Conservation (phyloP, 2,797 vertebrate genomes). For the Silurus lanzhouensis region DNA sequence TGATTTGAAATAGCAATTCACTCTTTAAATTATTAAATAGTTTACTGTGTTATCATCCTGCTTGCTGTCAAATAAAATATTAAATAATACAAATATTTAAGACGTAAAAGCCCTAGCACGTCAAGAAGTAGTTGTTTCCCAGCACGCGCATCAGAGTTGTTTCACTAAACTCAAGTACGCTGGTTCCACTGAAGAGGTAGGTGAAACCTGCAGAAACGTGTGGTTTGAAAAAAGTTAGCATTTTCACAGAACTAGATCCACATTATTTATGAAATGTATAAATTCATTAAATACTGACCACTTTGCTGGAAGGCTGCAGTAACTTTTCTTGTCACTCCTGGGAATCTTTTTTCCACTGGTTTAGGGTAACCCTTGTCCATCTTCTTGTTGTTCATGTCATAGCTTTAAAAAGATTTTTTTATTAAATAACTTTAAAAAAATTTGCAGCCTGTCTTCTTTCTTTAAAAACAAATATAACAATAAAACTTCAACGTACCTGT, state of each 20-base stretch:
- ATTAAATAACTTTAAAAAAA: not conserved
- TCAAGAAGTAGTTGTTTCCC: slow-evolving; percentile 23
- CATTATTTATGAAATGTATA: not conserved
- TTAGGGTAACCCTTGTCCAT: slow-evolving; percentile 75
- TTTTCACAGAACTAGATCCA: not conserved
- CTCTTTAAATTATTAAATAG: not conserved
- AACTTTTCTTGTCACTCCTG: slow-evolving; percentile 68
- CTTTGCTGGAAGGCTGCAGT: slow-evolving; percentile 74
- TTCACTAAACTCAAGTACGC: slow-evolving; percentile 17
- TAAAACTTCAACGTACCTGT: slow-evolving; percentile 67
- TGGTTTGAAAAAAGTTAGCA: not conserved
- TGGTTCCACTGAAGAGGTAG: slow-evolving; percentile 12
- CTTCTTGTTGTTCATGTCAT: slow-evolving; percentile 65
- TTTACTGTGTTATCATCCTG: not conserved
- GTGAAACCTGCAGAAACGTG: slow-evolving; percentile 24
- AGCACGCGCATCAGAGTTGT: slow-evolving; percentile 5
- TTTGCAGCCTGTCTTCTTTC: slow-evolving; percentile 28
- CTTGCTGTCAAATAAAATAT: not conserved
- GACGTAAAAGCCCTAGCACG: not conserved
- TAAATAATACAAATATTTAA: not conserved
- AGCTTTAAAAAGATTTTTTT: slow-evolving; percentile 62
- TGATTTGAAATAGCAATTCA: not conserved
- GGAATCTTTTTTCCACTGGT: slow-evolving; percentile 61
- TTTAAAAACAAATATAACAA: not conserved
- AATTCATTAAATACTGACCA: slow-evolving; percentile 58